Conservation (phyloP, 2,113 vertebrate genomes). For the Bungarus multicinctus region DNA sequence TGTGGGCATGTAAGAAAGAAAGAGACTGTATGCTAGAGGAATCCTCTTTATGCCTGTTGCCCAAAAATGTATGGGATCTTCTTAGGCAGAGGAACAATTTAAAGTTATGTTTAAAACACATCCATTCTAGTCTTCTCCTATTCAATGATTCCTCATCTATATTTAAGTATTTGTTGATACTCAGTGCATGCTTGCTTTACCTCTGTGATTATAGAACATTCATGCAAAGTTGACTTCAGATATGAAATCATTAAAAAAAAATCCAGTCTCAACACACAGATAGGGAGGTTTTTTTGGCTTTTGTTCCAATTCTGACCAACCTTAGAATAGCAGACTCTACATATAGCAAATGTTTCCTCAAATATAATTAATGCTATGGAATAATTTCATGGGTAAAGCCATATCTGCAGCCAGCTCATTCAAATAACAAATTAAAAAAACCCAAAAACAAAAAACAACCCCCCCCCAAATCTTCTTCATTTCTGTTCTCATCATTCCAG, state of each 20-base stretch:
- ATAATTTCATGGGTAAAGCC: not conserved
- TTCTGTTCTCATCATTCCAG: not conserved
- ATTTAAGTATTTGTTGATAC: slow-evolving; percentile 50
- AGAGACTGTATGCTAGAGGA: not conserved
- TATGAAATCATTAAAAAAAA: not conserved
- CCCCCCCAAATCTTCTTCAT: not conserved
- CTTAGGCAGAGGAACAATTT: slow-evolving; percentile 39
- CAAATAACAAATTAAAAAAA: not conserved
- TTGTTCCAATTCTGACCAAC: rapidly evolving
- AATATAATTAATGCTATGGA: not conserved
- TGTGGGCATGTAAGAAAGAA: not conserved
- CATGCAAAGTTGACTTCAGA: slow-evolving; percentile 40
- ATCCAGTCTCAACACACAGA: not conserved
- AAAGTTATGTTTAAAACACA: slow-evolving; percentile 46
- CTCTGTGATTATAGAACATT: slow-evolving; percentile 44
- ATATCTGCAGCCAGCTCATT: not conserved
- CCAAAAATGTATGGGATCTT: slow-evolving; percentile 32
- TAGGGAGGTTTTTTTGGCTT: not conserved
- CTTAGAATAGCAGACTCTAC: not conserved
- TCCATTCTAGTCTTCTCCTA: slow-evolving; percentile 35
- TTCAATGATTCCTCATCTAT: slow-evolving; percentile 37
- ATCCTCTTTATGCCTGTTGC: slow-evolving; percentile 37
- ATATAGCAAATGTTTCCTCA: not conserved
- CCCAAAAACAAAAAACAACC: too few species aligned
- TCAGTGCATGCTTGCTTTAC: slow-evolving; percentile 43